Percentiles rank a stretch among this genome's conserved stretches.
Evolutionary conservation across 2,888 invertebrate species (phyloP).

Genomic region (Coleophora flavipennella): DNA sequence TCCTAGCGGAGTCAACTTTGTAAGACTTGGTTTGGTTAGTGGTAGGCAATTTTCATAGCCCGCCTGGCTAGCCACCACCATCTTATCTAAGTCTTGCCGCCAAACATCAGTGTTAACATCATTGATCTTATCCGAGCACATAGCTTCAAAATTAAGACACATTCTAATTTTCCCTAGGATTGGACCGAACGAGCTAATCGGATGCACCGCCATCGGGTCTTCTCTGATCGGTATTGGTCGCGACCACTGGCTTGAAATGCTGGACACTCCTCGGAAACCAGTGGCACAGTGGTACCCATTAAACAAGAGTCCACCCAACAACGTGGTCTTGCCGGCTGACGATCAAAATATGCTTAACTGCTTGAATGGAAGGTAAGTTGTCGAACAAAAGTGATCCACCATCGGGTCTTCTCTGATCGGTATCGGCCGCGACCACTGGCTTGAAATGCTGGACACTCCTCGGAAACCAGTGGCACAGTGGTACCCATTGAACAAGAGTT

Average conservation of each 20-base stretch:
- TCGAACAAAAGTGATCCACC: too few relatives aligned
- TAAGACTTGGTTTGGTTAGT: too few relatives aligned
- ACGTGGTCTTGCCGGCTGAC: slow-evolving; percentile 67
- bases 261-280: slow-evolving; percentile 86
- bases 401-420: slow-evolving; percentile 84
- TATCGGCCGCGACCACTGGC: slow-evolving; percentile 86
- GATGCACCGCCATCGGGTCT: slow-evolving; percentile 86
- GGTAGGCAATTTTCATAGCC: too few relatives aligned
- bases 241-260: slow-evolving; percentile 88
- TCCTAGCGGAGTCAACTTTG: too few relatives aligned
- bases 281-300: slow-evolving; percentile 90
- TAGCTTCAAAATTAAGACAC: too few relatives aligned
- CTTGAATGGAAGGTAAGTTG: slow-evolving; percentile 78
- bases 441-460: slow-evolving; percentile 86
- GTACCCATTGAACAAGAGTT: slow-evolving; percentile 83
- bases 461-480: slow-evolving; percentile 88
- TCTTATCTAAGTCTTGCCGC: too few relatives aligned
- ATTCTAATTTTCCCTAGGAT: slow-evolving; percentile 71
- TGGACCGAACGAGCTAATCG: slow-evolving; percentile 89
- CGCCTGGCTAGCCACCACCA: too few relatives aligned
- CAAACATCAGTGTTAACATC: too few relatives aligned
- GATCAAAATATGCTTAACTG: slow-evolving; percentile 77
- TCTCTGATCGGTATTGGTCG: slow-evolving; percentile 82
- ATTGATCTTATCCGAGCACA: too few relatives aligned
- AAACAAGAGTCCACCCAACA: slow-evolving; percentile 78